These are phyloP conservation scores for Drosophila mayri DNA, from an alignment of 1,140 invertebrate genomes.

Conservation along the genomic window DNA sequence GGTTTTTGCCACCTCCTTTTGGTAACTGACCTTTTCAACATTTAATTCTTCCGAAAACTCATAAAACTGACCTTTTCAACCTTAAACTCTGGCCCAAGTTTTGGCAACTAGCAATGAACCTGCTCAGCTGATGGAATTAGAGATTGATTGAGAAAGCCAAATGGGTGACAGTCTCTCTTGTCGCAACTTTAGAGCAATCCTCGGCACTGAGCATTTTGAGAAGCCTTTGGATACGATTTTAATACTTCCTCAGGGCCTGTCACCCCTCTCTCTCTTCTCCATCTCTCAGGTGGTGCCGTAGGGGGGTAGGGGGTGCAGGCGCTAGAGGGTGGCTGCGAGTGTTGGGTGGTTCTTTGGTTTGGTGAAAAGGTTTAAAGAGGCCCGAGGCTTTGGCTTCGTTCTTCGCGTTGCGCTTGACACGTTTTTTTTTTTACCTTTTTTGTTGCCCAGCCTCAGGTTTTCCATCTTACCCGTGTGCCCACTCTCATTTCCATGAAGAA, in stretches of 20 bases:
- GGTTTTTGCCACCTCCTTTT: not conserved
- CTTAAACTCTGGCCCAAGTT: not conserved
- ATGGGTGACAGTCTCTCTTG: constrained; percentile 24
- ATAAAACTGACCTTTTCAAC: not conserved
- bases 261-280: not conserved
- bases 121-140: constrained; percentile 4
- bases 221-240: not conserved
- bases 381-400: constrained; percentile 42
- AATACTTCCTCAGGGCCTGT: not conserved
- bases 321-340: constrained; percentile 3
- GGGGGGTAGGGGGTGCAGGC: not conserved
- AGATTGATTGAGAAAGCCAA: constrained; percentile 35
- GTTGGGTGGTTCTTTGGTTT: constrained; percentile 7
- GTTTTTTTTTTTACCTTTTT: constrained; percentile 27
- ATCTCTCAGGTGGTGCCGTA: constrained; percentile 5
- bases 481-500: not conserved
- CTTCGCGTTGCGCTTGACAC: constrained; percentile 48
- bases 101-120: not conserved
- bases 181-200: constrained; percentile 32
- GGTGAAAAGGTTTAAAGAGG: constrained; percentile 19
- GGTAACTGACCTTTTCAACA: not conserved
- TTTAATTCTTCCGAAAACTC: not conserved
- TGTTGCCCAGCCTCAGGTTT: constrained; percentile 32
- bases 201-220: constrained; percentile 5
- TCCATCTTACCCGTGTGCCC: not conserved